Evolutionary conservation across 2,797 vertebrate species (phyloP), one percentile per base, ranked within the genome.

Genomic region (Acipenser ruthenus): DNA sequence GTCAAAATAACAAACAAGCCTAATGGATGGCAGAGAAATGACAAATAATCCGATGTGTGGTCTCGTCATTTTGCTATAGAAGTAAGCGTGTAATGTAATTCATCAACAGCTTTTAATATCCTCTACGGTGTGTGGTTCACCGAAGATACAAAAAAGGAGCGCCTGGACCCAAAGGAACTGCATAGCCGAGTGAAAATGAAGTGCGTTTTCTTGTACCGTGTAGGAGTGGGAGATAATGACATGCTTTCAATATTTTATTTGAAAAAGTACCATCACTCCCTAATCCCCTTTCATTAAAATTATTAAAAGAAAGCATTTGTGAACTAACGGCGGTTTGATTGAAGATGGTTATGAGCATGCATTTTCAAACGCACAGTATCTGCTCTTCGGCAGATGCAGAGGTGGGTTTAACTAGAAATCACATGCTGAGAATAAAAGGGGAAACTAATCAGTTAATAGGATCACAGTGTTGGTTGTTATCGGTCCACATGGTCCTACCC

Each of bases 381-480:
- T 56, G 7, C 56, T 56, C 6, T 4, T 10, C 2, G 4, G 51
- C 11, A 56, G 55, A 10, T 56, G 55, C 13, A 56, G 55, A 1
- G 55, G 10, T 9, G 7, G 55, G 13, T 56, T 56, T 56, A 56
- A 11, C 2, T 56, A 10, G 11, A 56, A 5, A 56, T 56, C 55
- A 56, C 55, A 11, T 10, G 11, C 55, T 56, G 13, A 12, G 55
- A 56, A 56, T 56, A 56, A 56, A 11, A n/a, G 10, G 11, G 11
- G 55, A 56, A 56, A 56, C 55, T 56, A 56, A 56, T 56, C 55
- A 56, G 55, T 56, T 11, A 56, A 56, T 56, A 8, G 55, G 55
- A 56, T 56, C 13, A 56, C 8, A 11, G 55, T 10, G 10, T 6
- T 56, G 6, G 10, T 1, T 56, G 55, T 56, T 10, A 56, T 10